These are phyloP conservation scores for Tenrec ecaudatus DNA, from an alignment of 2,113 vertebrate species.

Conservation along the genomic window DNA sequence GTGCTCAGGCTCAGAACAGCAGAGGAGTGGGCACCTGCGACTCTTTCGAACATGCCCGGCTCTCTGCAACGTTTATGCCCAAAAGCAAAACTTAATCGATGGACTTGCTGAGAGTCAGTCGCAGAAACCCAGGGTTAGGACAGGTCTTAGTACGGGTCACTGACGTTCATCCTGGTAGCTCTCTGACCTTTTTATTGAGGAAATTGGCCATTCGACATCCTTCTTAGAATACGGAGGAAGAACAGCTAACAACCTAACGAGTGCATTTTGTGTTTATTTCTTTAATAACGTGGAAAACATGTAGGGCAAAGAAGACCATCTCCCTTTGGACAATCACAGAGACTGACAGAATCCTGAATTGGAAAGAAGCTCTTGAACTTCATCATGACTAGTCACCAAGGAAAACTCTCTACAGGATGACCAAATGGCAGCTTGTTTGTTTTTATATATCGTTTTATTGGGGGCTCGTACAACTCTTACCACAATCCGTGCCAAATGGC, in stretches of 20 bases:
- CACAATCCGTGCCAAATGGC: not conserved
- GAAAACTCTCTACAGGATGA: not conserved
- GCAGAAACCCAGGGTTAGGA: not conserved
- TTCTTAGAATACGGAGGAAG: conserved; percentile 32
- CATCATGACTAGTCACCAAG: not conserved
- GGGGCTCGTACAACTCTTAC: too few relatives aligned
- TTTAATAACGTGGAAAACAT: conserved; percentile 5
- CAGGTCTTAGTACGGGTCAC: conserved; percentile 17
- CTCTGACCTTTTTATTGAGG: conserved; percentile 45
- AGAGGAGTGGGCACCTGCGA: not conserved
- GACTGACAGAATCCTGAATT: conserved; percentile 41
- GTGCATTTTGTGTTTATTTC: conserved; percentile 17
- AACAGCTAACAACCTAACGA: not conserved
- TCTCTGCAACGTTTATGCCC: not conserved
- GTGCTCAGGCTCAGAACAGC: not conserved
- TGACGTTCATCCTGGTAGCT: not conserved
- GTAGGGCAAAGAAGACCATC: not conserved
- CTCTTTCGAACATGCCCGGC: not conserved
- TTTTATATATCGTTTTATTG: too few relatives aligned
- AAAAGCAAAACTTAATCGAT: not conserved
- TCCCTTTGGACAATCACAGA: conserved; percentile 26
- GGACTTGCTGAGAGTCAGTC: not conserved
- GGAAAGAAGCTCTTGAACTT: not conserved
- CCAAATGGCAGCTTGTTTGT: conserved; percentile 1
- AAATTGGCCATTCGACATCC: not conserved